Percentiles rank a stretch among this genome's conserved stretches.
phyloP scores from a whole-genome alignment of 1,140 invertebrate species.

The Nephotettix cincticeps region DNA sequence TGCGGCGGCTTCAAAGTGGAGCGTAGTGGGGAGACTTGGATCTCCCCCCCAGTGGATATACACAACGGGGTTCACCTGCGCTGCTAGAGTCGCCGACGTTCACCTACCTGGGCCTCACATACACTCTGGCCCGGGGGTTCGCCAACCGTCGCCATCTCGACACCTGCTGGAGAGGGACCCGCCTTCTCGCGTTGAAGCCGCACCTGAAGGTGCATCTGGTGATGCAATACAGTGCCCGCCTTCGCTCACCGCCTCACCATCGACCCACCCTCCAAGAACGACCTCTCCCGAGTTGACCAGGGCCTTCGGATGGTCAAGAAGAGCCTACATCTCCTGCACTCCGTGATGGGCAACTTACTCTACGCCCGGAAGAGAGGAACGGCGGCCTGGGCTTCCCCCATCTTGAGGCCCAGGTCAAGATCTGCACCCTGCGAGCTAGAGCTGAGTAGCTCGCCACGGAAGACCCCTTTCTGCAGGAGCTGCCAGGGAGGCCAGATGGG shows the following conservation, averaged over 20 bases:
- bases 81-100: background rate
- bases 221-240: too few relatives aligned
- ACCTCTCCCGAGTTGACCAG: background rate
- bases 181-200: background rate
- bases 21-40: background rate
- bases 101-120: background rate
- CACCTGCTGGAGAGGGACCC: background rate
- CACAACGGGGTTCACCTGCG: background rate
- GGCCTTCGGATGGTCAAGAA: too few relatives aligned
- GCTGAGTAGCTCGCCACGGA: background rate
- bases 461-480: background rate
- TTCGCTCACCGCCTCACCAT: background rate
- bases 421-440: background rate
- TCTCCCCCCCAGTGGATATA: background rate
- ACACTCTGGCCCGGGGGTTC: background rate
- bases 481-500: background rate
- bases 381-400: background rate
- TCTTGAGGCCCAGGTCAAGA: background rate
- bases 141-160: background rate
- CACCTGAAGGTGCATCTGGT: too few relatives aligned
- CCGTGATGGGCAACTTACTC: too few relatives aligned
- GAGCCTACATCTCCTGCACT: background rate
- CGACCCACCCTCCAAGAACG: background rate
- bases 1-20: background rate
- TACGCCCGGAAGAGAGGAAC: background rate